These are phyloP conservation scores for Melitaea cinxia DNA, from an alignment of 1,140 invertebrate genomes.

Conservation along the genomic window DNA sequence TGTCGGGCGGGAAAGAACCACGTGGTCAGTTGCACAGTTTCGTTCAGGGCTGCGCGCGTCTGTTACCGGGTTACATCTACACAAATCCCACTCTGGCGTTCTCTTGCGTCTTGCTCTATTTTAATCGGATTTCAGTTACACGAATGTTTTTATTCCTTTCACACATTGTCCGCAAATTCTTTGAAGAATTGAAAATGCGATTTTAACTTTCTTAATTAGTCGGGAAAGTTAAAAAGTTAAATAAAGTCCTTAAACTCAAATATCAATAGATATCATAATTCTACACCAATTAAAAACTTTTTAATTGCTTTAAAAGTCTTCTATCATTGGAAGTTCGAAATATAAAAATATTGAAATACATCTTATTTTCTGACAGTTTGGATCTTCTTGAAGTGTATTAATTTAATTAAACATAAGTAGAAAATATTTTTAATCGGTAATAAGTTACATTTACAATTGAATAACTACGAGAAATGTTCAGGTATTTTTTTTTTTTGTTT, in stretches of 20 bases:
- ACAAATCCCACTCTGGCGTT: constrained; percentile 44
- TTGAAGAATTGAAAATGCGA: neutral
- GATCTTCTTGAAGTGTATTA: neutral
- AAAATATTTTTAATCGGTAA: neutral
- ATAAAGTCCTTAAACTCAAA: neutral
- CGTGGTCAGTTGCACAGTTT: constrained; percentile 41
- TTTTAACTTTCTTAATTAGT: neutral
- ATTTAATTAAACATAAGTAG: neutral
- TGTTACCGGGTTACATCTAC: constrained; percentile 55
- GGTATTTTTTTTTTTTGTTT: neutral
- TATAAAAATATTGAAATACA: constrained; percentile 1
- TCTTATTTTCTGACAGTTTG: constrained; percentile 25
- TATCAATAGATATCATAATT: neutral
- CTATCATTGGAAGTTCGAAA: neutral
- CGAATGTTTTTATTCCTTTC: constrained; percentile 28
- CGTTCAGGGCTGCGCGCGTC: constrained; percentile 48
- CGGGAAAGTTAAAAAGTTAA: neutral
- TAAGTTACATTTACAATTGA: neutral
- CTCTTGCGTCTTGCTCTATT: constrained; percentile 44
- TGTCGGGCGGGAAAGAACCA: constrained; percentile 42
- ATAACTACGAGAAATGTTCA: neutral
- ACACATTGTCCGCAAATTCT: constrained; percentile 7
- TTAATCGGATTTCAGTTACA: constrained; percentile 37
- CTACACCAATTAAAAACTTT: neutral
- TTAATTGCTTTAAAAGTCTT: neutral